These are phyloP conservation scores for Odocoileus virginianus DNA, from an alignment of 2,113 vertebrate genomes.

Conservation along the genomic window DNA sequence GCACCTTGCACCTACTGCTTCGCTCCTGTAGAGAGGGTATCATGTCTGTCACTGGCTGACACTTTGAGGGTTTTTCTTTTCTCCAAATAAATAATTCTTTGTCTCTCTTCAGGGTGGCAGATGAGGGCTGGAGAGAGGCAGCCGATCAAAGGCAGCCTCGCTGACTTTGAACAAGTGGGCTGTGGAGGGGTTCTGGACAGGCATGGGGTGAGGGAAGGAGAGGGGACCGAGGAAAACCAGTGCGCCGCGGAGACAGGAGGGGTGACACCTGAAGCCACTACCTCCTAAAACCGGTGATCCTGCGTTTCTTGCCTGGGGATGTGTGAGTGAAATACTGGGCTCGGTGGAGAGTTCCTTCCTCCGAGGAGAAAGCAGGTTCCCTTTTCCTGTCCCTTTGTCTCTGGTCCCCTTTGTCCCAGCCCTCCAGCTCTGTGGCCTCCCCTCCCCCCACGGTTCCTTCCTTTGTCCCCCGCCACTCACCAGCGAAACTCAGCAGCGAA, in stretches of 20 bases:
- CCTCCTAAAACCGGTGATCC: not conserved
- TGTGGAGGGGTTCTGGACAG: not conserved
- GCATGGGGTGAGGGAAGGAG: too few relatives aligned
- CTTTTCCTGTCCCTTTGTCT: constrained; percentile 70
- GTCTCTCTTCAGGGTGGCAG: constrained; percentile 51
- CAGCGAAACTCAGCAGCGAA: constrained; percentile 61
- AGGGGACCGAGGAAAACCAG: not conserved
- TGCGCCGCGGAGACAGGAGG: not conserved
- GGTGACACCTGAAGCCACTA: not conserved
- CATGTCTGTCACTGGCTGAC: constrained; percentile 32
- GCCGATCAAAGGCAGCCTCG: not conserved
- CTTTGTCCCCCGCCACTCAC: constrained; percentile 63
- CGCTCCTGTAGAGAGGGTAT: not conserved
- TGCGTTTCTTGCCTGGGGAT: not conserved
- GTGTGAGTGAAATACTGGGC: constrained; percentile 22
- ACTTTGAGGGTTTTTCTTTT: constrained; percentile 42
- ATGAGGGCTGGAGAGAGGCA: constrained; percentile 8
- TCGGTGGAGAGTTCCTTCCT: constrained; percentile 39
- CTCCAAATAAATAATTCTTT: constrained; percentile 59
- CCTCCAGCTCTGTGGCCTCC: constrained; percentile 55
- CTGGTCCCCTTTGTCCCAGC: constrained; percentile 58
- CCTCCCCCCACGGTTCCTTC: constrained; percentile 63
- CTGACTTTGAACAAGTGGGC: constrained; percentile 31
- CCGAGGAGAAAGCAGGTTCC: constrained; percentile 51
- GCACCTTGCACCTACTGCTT: not conserved